Percentiles rank a stretch among this genome's conserved stretches.
Conservation (phyloP, 53 echinoderm and acorn worm species). For the Hippasteria phrygiana region DNA sequence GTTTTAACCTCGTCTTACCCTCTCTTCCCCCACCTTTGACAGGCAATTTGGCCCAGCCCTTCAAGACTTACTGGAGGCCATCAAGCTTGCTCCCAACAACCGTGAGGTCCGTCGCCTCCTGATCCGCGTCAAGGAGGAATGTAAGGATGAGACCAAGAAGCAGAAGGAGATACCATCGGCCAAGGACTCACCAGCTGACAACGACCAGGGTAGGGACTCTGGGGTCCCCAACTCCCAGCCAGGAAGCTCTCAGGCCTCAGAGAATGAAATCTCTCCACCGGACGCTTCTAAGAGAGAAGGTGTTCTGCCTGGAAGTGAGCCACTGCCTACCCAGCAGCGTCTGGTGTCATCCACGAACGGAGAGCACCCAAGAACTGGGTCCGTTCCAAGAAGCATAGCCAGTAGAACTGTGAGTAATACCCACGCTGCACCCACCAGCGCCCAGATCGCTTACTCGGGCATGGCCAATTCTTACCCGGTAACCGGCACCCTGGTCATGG, state of each 20-base stretch:
- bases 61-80: slow-evolving; percentile 93
- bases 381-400: not conserved
- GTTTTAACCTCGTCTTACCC: not conserved
- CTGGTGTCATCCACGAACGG: not conserved
- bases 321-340: slow-evolving; percentile 20
- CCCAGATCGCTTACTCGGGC: slow-evolving; percentile 36
- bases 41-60: slow-evolving; percentile 97
- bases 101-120: slow-evolving; percentile 91
- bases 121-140: slow-evolving; percentile 96
- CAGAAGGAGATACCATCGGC: slow-evolving; percentile 76
- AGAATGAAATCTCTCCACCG: slow-evolving; percentile 79
- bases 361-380: slow-evolving; percentile 10
- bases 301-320: slow-evolving; percentile 48
- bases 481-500: slow-evolving; percentile 58
- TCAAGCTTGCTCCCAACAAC: slow-evolving; percentile 96
- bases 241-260: slow-evolving; percentile 85
- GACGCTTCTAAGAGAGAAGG: slow-evolving; percentile 68
- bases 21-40: too few relatives aligned
- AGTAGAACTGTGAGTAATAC: slow-evolving; percentile 10
- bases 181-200: slow-evolving; percentile 76
- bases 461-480: slow-evolving; percentile 57
- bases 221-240: slow-evolving; percentile 91
- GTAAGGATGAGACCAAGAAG: slow-evolving; percentile 94
- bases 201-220: slow-evolving; percentile 86
- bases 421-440: slow-evolving; percentile 8